These are phyloP conservation scores for Lycaena phlaeas DNA, from an alignment of 2,888 invertebrate species.

Conservation along the genomic window DNA sequence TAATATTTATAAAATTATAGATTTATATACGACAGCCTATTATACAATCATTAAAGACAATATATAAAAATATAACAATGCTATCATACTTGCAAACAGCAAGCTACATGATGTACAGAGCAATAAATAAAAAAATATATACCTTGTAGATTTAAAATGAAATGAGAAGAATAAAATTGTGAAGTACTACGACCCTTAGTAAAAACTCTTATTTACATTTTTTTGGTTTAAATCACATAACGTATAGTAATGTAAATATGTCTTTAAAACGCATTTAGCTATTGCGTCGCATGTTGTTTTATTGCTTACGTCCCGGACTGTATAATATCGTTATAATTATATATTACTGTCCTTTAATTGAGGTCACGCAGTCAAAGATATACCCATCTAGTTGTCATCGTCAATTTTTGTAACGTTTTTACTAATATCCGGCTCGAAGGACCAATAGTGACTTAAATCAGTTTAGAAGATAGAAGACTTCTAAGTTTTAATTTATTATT, in stretches of 20 bases:
- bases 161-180: not conserved
- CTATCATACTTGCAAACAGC: too few relatives aligned
- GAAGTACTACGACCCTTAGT: slow-evolving; percentile 15
- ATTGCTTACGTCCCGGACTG: slow-evolving; percentile 26
- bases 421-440: not conserved
- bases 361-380: not conserved
- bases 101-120: too few relatives aligned
- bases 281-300: too few relatives aligned
- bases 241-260: slow-evolving; percentile 53
- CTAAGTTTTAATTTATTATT: not conserved
- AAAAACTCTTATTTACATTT: slow-evolving; percentile 28
- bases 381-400: not conserved
- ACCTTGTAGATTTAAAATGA: too few relatives aligned
- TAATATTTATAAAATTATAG: too few relatives aligned
- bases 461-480: not conserved
- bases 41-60: too few relatives aligned
- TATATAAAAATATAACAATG: too few relatives aligned
- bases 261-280: slow-evolving; percentile 24
- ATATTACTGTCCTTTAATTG: not conserved
- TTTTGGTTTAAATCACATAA: slow-evolving; percentile 70
- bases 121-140: too few relatives aligned
- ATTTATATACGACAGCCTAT: too few relatives aligned
- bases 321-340: not conserved
- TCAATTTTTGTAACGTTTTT: not conserved
- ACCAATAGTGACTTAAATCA: not conserved